A percentile compares a stretch with the other conserved stretches of the same genome.
phyloP scores from a whole-genome alignment of 2,888 invertebrate species.

The Limnephilus rhombicus region DNA sequence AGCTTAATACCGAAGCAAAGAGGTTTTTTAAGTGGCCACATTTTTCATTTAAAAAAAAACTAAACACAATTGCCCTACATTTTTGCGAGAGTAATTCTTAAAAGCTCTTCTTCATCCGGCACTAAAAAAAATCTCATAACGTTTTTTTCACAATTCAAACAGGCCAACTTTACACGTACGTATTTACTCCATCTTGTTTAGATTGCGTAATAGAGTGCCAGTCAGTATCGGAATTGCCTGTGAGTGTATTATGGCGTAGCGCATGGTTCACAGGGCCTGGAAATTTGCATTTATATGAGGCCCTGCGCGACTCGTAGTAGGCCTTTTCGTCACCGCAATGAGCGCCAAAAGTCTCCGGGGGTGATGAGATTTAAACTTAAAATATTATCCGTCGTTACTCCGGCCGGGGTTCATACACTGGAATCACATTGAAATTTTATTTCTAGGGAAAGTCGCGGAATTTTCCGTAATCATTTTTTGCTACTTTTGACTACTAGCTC shows the following conservation, averaged over 20 bases:
- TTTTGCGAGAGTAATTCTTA: background rate
- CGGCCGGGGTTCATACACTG: slow-evolving; percentile 50
- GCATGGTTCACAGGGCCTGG: slow-evolving; percentile 60
- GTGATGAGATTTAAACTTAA: slow-evolving; percentile 60
- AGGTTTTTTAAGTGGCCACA: background rate
- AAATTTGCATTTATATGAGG: slow-evolving; percentile 67
- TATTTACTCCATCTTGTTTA: slow-evolving; percentile 38
- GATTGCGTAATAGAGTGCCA: slow-evolving; percentile 53
- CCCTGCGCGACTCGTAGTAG: slow-evolving; percentile 51
- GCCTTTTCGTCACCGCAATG: slow-evolving; percentile 49
- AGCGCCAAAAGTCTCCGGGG: slow-evolving; percentile 23
- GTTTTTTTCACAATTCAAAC: background rate
- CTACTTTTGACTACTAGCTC: background rate
- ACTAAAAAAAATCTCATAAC: slow-evolving; percentile 4
- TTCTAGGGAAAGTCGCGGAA: background rate
- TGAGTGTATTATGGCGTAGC: slow-evolving; percentile 49
- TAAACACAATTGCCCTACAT: background rate
- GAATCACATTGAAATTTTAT: slow-evolving; percentile 35
- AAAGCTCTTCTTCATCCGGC: background rate
- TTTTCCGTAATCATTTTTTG: background rate
- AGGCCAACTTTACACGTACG: slow-evolving; percentile 43
- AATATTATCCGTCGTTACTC: slow-evolving; percentile 63
- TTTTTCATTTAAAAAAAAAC: background rate
- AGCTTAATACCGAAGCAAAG: background rate
- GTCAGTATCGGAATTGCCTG: slow-evolving; percentile 61